Evolutionary conservation across 2,797 vertebrate species (phyloP).

Genomic region (Brachyrhaphis roseni): DNA sequence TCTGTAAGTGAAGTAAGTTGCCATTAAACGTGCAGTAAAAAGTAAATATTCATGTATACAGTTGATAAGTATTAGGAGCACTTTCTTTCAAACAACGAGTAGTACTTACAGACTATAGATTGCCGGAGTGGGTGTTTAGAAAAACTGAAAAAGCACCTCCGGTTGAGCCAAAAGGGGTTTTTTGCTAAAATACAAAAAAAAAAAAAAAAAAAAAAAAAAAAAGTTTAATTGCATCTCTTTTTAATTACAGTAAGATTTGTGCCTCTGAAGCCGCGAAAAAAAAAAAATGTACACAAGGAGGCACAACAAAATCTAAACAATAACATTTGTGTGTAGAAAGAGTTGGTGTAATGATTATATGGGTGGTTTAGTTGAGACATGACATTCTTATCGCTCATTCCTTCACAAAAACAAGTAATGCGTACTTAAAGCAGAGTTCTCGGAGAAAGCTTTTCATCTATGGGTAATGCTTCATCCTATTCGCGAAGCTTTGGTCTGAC

Average conservation of each 20-base stretch:
- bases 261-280: conserved; percentile 75
- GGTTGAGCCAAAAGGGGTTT: conserved; percentile 79
- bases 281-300: conserved; percentile 72
- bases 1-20: conserved; percentile 88
- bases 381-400: conserved; percentile 69
- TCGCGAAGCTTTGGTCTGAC: conserved; percentile 78
- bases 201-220: conserved; percentile 40
- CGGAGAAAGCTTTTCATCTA: conserved; percentile 80
- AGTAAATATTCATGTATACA: conserved; percentile 93
- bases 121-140: conserved; percentile 76
- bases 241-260: conserved; percentile 82
- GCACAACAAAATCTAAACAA: conserved; percentile 74
- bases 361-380: conserved; percentile 58
- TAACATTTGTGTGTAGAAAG: conserved; percentile 28
- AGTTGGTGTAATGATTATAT: conserved; percentile 40
- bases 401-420: conserved; percentile 61
- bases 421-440: conserved; percentile 82
- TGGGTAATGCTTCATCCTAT: conserved; percentile 57
- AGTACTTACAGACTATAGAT: conserved; percentile 98
- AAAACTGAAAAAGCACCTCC: conserved; percentile 72
- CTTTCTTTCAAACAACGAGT: conserved; percentile 89
- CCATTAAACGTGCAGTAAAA: conserved; percentile 98
- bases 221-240: conserved; percentile 86
- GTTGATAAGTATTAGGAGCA: conserved; percentile 95
- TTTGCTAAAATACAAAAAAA: conserved; percentile 82